Evolutionary conservation across 2,797 vertebrate genomes (phyloP), one percentile per base, ranked within the genome.

Genomic region (Macroramphosus scolopax): DNA sequence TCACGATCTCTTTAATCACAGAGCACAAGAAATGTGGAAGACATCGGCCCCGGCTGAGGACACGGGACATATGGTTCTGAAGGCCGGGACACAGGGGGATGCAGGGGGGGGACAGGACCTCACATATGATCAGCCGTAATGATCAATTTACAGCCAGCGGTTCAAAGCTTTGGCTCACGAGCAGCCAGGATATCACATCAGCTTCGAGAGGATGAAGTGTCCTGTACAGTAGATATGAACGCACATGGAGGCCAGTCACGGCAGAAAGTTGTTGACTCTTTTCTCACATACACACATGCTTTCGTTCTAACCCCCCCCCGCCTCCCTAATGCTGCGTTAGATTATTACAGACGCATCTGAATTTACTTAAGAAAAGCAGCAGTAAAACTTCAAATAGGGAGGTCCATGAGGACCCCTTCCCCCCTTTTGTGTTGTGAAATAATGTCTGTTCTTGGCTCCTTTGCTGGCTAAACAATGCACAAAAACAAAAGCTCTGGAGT

Each of bases 311-410:
- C 15, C 51, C 26, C 6, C 34, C 64, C 51, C 53, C 14, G 12
- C 61, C 50, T 49, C 53, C 32, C 44, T 60, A 64, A 76, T 51
- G 70, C 80, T 72, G 82, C 69, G 63, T 86, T 81, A 80, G 72
- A 84, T 90, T 88, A 89, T 85, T 75, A 72, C 55, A 68, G 70
- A 67, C 59, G 60, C 86, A 89, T 88, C 87, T 90, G 87, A 89
- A 86, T 89, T 88, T 88, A 85, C 86, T 90, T 88, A 87, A 83
- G 78, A 85, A 81, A 76, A 81, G 82, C 77, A 72, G 77, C 80
- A 75, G 83, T 89, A 85, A 89, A 88, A 87, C 75, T 83, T 89
- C 85, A 86, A 86, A 87, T 79, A 68, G 68, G 74, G 82, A 81
- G 78, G 81, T 78, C 74, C 52, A 52, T 28, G 69, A 71, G 61